Base-by-base conservation (phyloP, 2,797 vertebrate genomes). In the Triplophysa bombifrons region DNA sequence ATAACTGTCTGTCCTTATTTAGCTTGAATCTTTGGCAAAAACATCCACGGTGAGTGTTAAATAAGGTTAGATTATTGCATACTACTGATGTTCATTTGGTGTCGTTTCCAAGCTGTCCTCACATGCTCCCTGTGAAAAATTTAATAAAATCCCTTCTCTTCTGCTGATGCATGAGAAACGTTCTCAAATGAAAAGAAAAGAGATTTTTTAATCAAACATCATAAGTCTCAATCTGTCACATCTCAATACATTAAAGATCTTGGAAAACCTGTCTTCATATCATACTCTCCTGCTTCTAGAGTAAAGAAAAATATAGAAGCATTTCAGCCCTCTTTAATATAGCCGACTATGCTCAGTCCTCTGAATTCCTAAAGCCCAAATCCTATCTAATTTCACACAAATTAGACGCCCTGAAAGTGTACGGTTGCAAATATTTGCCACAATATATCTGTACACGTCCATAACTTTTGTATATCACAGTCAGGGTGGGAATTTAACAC, bases 161-260 rank as follows among this genome's bases (percentile, higher is more conserved):
- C n/a, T 19, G 66, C 48, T 10, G 25, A 69, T 77, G 66, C 66
- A 70, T 51, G 55, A 70, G 75, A 69, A 70, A 61, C 66, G 25
- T 44, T 56, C 74, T 56, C 48, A 20, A 68, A 76, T 68, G 44
- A 68, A 60, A 68, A 75, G 27, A 46, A 34, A 41, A 34, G 10
- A 58, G 8, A 58, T 10, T n/a, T 19, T 56, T 60, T 44, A 8
- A 61, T 70, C 58, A 70, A 56, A 70, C 48, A 55, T 69, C 65
- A 11, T 1, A 58, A 38, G 27, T 64, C 61, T 38, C 34, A 19
- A 56, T 67, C 65, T 48, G 41, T 34, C 34, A 34, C 38, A 60
- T 61, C 65, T 77, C 27, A 60, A 68, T 34, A 76, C 74, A 68
- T 68, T 76, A 22, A 76, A 68, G 74, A 68, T 68, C 22, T 58